Conservation (phyloP, 2,113 vertebrate genomes). For the Cnemophilus loriae region DNA sequence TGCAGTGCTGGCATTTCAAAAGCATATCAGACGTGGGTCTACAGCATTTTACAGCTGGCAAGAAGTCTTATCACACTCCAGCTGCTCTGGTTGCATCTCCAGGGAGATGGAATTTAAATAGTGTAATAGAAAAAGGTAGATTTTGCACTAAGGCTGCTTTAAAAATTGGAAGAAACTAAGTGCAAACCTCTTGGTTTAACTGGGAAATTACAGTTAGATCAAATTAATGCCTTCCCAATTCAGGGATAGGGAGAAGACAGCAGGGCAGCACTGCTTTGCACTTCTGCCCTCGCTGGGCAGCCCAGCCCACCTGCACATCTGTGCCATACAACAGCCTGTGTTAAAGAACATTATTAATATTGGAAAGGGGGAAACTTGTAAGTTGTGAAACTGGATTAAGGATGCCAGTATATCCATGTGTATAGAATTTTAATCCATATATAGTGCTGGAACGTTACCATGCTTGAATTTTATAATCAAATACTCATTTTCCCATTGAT, state of each 20-base stretch:
- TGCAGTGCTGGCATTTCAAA: background rate
- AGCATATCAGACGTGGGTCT: background rate
- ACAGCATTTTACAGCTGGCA: background rate
- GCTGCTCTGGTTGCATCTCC: background rate
- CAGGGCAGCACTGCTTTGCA: background rate
- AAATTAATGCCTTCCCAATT: background rate
- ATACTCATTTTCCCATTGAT: background rate
- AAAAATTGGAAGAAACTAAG: background rate
- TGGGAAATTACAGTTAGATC: background rate
- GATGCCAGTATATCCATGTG: fast-evolving
- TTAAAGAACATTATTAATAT: background rate
- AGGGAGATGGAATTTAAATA: background rate
- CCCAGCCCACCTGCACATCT: background rate
- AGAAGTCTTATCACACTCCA: background rate
- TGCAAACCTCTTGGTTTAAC: background rate
- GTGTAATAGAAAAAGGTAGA: background rate
- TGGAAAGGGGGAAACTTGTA: background rate
- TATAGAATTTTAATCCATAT: background rate
- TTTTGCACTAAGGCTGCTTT: background rate
- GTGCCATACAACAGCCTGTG: background rate
- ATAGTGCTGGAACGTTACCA: background rate
- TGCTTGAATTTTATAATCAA: background rate
- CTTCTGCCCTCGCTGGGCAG: background rate
- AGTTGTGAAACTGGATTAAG: background rate
- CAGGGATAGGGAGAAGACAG: background rate